Evolutionary conservation across 2,888 invertebrate species (phyloP).

Genomic region (Drosophila diplacantha): DNA sequence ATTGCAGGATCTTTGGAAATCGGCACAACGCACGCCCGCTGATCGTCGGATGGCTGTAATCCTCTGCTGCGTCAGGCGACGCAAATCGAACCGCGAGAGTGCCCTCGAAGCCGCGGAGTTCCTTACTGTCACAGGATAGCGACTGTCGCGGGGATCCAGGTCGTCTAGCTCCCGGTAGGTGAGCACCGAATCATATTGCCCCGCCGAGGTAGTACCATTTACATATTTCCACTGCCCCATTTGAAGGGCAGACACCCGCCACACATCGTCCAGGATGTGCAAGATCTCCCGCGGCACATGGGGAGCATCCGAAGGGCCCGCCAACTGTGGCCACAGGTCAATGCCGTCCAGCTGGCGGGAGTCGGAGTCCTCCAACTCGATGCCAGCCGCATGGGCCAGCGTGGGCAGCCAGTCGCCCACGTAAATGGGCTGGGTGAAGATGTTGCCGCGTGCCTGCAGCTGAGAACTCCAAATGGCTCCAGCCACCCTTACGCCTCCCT

Average conservation of each 20-base stretch:
- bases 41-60: slow-evolving; percentile 44
- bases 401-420: slow-evolving; percentile 92
- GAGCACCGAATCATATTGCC: slow-evolving; percentile 63
- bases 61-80: slow-evolving; percentile 39
- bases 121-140: slow-evolving; percentile 60
- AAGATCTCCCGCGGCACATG: slow-evolving; percentile 81
- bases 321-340: slow-evolving; percentile 84
- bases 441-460: slow-evolving; percentile 78
- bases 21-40: slow-evolving; percentile 54
- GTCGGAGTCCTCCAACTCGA: slow-evolving; percentile 44
- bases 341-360: slow-evolving; percentile 81
- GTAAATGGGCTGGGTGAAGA: slow-evolving; percentile 84
- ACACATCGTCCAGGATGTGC: slow-evolving; percentile 84
- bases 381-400: slow-evolving; percentile 77
- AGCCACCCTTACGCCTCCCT: slow-evolving; percentile 89
- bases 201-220: slow-evolving; percentile 71
- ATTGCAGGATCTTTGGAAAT: slow-evolving; percentile 60
- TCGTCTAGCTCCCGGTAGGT: slow-evolving; percentile 58
- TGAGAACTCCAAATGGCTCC: slow-evolving; percentile 87
- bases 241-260: slow-evolving; percentile 68
- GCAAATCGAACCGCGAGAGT: slow-evolving; percentile 49
- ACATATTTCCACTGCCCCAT: slow-evolving; percentile 72
- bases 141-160: slow-evolving; percentile 62
- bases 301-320: slow-evolving; percentile 27
- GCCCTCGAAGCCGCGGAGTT: slow-evolving; percentile 59